phyloP scores from a whole-genome alignment of 37 sponge, comb jelly and placozoan genomes.

The Chondrilla cf. caribensis region DNA sequence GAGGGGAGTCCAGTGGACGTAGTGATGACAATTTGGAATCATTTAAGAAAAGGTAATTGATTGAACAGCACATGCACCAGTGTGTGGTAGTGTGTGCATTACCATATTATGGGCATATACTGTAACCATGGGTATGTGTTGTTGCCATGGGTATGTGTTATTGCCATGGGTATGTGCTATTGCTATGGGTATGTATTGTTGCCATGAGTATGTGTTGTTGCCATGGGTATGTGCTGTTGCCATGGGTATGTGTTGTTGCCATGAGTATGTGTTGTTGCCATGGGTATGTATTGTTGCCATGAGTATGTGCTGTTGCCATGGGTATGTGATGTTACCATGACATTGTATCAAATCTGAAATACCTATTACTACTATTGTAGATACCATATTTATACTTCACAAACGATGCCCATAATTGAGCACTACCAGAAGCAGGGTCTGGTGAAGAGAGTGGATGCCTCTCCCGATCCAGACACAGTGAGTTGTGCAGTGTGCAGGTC shows the following conservation, averaged over 20 bases:
- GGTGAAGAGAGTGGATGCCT: slow-evolving; percentile 43
- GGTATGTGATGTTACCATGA: background rate
- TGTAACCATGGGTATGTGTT: background rate
- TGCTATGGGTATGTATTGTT: background rate
- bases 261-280: background rate
- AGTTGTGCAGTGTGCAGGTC: background rate
- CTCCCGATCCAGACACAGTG: slow-evolving; percentile 49
- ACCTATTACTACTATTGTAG: slow-evolving; percentile 13
- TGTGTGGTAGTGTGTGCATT: too few relatives aligned
- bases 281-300: background rate
- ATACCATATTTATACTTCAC: slow-evolving; percentile 49
- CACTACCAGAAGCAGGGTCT: slow-evolving; percentile 58
- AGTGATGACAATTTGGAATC: slow-evolving; percentile 83
- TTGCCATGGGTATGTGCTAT: background rate
- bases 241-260: background rate
- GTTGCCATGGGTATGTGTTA: background rate
- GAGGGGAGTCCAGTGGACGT: slow-evolving; percentile 73
- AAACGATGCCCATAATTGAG: slow-evolving; percentile 75
- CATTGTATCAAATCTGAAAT: too few relatives aligned
- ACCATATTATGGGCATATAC: too few relatives aligned
- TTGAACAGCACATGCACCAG: too few relatives aligned
- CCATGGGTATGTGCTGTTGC: background rate
- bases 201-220: background rate
- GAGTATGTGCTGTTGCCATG: background rate
- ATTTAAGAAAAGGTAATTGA: slow-evolving; percentile 64